Evolutionary conservation across 2,888 invertebrate species (phyloP).

Genomic region (Lypha dubia): DNA sequence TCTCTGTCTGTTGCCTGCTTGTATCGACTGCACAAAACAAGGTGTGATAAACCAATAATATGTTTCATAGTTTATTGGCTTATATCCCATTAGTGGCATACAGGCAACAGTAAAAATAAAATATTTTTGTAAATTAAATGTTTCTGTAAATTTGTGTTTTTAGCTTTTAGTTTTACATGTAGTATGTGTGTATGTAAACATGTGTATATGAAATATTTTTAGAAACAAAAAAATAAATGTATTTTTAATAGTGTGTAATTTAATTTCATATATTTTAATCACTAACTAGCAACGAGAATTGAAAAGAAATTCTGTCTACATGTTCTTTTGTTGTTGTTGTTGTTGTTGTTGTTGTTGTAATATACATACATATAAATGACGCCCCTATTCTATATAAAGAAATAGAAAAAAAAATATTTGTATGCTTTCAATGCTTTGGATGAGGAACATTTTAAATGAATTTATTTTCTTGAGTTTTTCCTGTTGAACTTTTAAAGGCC

Average conservation of each 20-base stretch:
- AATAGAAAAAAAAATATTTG: conserved; percentile 1
- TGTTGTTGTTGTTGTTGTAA: no score
- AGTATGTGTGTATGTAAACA: not conserved
- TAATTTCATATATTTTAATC: conserved; percentile 21
- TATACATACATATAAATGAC: conserved; percentile 57
- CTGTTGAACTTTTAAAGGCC: conserved; percentile 44
- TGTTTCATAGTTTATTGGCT: conserved; percentile 33
- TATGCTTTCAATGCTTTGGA: conserved; percentile 17
- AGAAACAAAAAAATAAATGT: not conserved
- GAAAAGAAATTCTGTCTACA: conserved; percentile 27
- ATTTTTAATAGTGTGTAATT: not conserved
- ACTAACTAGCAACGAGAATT: not conserved
- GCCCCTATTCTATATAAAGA: conserved; percentile 44
- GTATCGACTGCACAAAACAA: not conserved
- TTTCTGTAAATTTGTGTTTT: conserved; percentile 33
- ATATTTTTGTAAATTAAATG: conserved; percentile 21
- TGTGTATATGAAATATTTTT: not conserved
- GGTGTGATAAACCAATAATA: conserved; percentile 50
- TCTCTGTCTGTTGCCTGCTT: not conserved
- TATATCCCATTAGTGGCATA: conserved; percentile 18
- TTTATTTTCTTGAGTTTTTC: conserved; percentile 26
- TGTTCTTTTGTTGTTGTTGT: no score
- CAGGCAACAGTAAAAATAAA: not conserved
- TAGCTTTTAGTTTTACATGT: not conserved
- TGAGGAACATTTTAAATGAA: conserved; percentile 24